Evolutionary conservation across 2,113 vertebrate species (phyloP).

Genomic region (Ammodytes dubius): DNA sequence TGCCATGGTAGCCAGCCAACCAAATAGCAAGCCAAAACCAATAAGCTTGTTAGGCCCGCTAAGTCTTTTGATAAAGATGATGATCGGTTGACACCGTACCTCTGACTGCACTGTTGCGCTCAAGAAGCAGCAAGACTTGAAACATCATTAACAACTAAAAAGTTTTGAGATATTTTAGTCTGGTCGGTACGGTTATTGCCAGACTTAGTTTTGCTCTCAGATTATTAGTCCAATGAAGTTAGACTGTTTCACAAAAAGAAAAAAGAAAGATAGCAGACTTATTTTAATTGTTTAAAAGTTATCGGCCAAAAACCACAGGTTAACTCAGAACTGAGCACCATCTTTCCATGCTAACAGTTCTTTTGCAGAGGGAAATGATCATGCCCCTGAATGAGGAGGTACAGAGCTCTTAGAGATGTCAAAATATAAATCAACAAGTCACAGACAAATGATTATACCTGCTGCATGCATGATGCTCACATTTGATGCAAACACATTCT

Average conservation of each 20-base stretch:
- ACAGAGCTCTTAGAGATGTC: too few relatives aligned
- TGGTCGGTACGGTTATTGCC: neutral
- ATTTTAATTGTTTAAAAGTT: too few relatives aligned
- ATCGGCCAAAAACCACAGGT: too few relatives aligned
- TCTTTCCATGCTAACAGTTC: too few relatives aligned
- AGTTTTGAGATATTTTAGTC: neutral
- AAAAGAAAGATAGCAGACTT: neutral
- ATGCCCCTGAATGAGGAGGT: too few relatives aligned
- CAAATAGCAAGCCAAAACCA: constrained; percentile 18
- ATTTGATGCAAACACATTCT: neutral
- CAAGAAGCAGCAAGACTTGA: neutral
- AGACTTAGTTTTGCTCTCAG: neutral
- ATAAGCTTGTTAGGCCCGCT: constrained; percentile 40
- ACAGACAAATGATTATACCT: neutral
- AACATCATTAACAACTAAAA: neutral
- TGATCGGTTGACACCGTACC: constrained; percentile 2
- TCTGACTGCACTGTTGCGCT: constrained; percentile 3
- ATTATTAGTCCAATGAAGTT: neutral
- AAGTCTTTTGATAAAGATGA: constrained; percentile 39
- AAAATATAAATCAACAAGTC: too few relatives aligned
- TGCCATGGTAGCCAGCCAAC: constrained; percentile 27
- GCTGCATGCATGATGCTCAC: too few relatives aligned
- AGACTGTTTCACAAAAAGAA: neutral
- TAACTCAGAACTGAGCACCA: too few relatives aligned
- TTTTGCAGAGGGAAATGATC: too few relatives aligned